Base-by-base conservation (phyloP, 1,140 invertebrate genomes). In the Muscidifurax raptorellus region DNA sequence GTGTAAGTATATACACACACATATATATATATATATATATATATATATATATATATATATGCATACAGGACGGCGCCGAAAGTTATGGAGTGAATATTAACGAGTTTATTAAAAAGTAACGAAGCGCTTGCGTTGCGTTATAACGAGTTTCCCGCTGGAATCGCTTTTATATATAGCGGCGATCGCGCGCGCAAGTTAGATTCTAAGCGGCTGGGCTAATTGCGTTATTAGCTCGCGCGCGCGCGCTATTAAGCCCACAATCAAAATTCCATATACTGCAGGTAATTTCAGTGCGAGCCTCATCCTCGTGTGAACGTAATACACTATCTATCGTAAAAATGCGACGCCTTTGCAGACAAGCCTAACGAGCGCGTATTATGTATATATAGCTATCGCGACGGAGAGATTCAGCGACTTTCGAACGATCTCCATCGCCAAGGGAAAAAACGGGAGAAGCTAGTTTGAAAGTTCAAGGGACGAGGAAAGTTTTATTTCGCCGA, bases 381-480 rank as follows among this genome's bases (percentile, higher is more conserved):
- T 44, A 44, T 10, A 10, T 44, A 44, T 44, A 44, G 1, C 1
- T 44, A 59, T 59, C 18, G n/a, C 15, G 52, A 59, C 18, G 52
- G 3, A 22, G 18, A 47, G 44, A 47, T 36, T 36, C 32, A 79
- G 66, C 67, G 76, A 84, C 77, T 84, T 84, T 40, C 47, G 76
- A 84, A 74, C 44, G 25, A 7, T n/a, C 67, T 59, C 52, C 52
- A 22, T 22, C 72, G 64, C 64, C 44, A 22, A 69, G 28, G 36
- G 12, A 75, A 85, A 86, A 30, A 69, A 77, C 22, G 64, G 40
- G 83, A 80, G 84, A 86, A 86, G 82, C 80, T 59, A 85, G 83
- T 86, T 86, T 80, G 80, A 76, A 86, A 85, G 77, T n/a, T 32
- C 76, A 44, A 32, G 28, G 9, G 28, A 67, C 28, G 64, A 74